Conservation (phyloP, 2,797 vertebrate genomes). For the Sebastes matsubarae region DNA sequence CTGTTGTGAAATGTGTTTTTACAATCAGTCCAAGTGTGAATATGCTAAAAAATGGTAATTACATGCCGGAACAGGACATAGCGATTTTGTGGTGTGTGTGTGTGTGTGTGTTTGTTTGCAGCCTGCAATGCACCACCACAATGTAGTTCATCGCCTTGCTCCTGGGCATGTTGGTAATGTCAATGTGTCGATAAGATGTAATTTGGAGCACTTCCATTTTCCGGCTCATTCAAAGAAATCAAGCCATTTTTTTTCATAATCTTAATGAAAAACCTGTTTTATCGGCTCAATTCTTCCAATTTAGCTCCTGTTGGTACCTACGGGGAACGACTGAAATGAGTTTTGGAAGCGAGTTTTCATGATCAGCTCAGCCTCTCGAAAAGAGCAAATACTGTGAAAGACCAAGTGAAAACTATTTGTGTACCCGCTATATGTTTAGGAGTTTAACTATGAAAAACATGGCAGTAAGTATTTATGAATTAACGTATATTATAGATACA, state of each 20-base stretch:
- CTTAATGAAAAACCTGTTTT: conserved; percentile 32
- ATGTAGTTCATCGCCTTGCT: conserved; percentile 15
- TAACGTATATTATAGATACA: not conserved
- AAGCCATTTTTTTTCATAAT: conserved; percentile 9
- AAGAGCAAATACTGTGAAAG: not conserved
- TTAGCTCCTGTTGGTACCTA: conserved; percentile 5
- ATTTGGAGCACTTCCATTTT: not conserved
- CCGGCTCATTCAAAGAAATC: conserved; percentile 3
- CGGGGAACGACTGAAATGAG: conserved; percentile 21
- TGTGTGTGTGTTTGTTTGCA: conserved; percentile 2
- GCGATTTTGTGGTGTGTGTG: not conserved
- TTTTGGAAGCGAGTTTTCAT: conserved; percentile 18
- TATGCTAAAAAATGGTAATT: conserved; percentile 27
- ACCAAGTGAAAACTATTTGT: not conserved
- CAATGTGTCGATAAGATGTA: conserved; percentile 1
- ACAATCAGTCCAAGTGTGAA: conserved; percentile 18
- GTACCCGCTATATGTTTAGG: not conserved
- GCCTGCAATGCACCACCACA: conserved; percentile 3
- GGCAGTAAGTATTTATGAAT: not conserved
- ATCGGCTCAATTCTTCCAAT: conserved; percentile 25
- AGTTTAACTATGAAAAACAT: not conserved
- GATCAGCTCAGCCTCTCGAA: not conserved
- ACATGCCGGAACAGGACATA: conserved; percentile 6
- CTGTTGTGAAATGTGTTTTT: conserved; percentile 35
- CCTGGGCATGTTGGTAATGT: conserved; percentile 6